These are phyloP conservation scores for Euglossa dilemma DNA, from an alignment of 1,140 invertebrate species.

Conservation along the genomic window DNA sequence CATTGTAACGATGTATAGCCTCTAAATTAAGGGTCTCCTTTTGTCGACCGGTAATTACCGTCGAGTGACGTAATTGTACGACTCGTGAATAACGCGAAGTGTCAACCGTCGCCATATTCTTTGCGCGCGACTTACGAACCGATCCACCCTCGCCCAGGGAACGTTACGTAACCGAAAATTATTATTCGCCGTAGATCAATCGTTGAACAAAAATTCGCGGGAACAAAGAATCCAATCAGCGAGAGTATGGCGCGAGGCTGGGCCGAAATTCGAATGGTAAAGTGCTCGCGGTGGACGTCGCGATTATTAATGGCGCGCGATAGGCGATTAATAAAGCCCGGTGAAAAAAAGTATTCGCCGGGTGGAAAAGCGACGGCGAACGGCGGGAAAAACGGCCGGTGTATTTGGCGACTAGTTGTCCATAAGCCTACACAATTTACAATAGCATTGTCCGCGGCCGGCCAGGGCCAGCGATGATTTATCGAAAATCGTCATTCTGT, in stretches of 20 bases:
- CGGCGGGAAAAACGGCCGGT: slow-evolving; percentile 31
- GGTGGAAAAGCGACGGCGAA: not conserved
- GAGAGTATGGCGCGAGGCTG: not conserved
- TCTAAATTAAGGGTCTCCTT: not conserved
- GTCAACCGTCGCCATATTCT: not conserved
- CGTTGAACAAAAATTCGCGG: not conserved
- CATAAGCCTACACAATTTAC: slow-evolving; percentile 55
- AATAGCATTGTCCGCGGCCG: slow-evolving; percentile 28
- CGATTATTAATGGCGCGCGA: slow-evolving; percentile 26
- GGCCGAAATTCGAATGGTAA: not conserved
- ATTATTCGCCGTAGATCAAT: not conserved
- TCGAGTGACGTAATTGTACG: not conserved
- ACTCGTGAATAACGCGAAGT: not conserved
- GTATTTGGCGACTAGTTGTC: slow-evolving; percentile 55
- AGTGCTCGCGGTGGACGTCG: not conserved
- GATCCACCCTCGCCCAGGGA: not conserved
- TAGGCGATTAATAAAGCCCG: slow-evolving; percentile 37
- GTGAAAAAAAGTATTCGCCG: slow-evolving; percentile 1
- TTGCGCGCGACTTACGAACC: too few species aligned
- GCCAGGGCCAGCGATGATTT: slow-evolving; percentile 49
- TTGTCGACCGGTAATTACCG: not conserved
- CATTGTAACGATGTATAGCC: too few species aligned
- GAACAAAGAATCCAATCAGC: slow-evolving; percentile 10
- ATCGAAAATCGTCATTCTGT: slow-evolving; percentile 62
- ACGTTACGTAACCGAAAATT: not conserved